Base-by-base conservation (phyloP, 1,140 invertebrate genomes). In the Euura saliciscinereae region DNA sequence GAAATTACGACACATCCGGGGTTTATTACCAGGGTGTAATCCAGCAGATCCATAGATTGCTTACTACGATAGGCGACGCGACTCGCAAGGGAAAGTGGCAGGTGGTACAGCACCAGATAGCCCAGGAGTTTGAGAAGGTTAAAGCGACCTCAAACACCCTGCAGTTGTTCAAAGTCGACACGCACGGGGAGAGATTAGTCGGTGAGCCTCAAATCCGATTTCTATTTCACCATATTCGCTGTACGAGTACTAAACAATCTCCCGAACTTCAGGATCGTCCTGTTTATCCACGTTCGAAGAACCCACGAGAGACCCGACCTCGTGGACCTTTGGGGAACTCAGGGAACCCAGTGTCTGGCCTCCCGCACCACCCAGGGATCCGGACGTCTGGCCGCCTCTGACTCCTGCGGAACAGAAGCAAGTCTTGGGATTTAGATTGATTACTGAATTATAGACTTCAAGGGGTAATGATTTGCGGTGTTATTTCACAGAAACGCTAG, bases 21-120 rank as follows among this genome's bases (percentile, higher is more conserved):
- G 96, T 99, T 67, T 99, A 98, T 87, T 99, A 98, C 85, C 95
- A 98, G 88, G 96, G 97, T 68, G 95, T 97, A 4, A 90, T 97
- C 45, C 95, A 97, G 84, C 95, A 97, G 87, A 95, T 98, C 78
- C 94, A 96, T 80, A 92, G 92, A 78, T 90, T 98, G 44, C 90
- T 98, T 65, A 89, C 91, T 13, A 93, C 92, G 59, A 95, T 97
- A 66, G 93, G 90, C 11, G 97, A 93, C 85, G 92, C 91, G 67
- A 92, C 92, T 75, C 90, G 93, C 72, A 97, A 94, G 88, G 91
- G 91, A 75, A 95, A 94, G 88, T 99, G 97, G 96, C 96, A 94
- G 84, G 91, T 95, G 90, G 95, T 97, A 8, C 96, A 98, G 82
- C 94, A 96, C 79, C 93, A 97, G 86, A 94, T 99, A 79, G 92